Evolutionary conservation across 1,140 invertebrate species (phyloP).

Genomic region (Papilio polytes): DNA sequence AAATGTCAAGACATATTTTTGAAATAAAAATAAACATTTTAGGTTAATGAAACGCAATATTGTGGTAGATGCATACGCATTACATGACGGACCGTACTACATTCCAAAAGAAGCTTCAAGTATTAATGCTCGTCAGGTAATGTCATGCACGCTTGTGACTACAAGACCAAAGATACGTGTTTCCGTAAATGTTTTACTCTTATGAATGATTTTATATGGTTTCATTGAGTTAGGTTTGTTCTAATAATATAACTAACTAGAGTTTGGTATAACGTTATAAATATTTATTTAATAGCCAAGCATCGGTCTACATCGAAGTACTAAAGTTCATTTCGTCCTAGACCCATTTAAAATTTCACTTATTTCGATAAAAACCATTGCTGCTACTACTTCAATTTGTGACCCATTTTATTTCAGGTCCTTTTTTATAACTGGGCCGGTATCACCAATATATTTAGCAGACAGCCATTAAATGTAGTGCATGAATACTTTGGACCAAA

Average conservation of each 20-base stretch:
- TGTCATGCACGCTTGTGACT: no score
- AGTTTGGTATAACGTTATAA: no score
- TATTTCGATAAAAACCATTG: no score
- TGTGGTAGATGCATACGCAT: conserved; percentile 47
- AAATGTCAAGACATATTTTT: neutral
- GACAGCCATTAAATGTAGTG: neutral
- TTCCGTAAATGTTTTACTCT: no score
- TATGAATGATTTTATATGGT: no score
- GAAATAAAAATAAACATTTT: neutral
- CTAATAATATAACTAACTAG: no score
- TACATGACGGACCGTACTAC: conserved; percentile 46
- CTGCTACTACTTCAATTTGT: no score
- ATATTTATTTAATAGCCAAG: neutral
- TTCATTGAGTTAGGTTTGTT: no score
- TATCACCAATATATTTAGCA: neutral
- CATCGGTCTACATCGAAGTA: no score
- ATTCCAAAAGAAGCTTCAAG: neutral
- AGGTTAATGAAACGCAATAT: conserved; percentile 46
- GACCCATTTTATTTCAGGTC: neutral
- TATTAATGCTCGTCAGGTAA: conserved; percentile 24
- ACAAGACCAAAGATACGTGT: no score
- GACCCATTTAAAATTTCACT: no score
- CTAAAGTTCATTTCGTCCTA: no score
- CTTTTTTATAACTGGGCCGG: neutral
- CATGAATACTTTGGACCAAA: neutral